Evolutionary conservation across 2,113 vertebrate genomes (phyloP), one percentile per base, ranked within the genome.

Genomic region (Apus apus): DNA sequence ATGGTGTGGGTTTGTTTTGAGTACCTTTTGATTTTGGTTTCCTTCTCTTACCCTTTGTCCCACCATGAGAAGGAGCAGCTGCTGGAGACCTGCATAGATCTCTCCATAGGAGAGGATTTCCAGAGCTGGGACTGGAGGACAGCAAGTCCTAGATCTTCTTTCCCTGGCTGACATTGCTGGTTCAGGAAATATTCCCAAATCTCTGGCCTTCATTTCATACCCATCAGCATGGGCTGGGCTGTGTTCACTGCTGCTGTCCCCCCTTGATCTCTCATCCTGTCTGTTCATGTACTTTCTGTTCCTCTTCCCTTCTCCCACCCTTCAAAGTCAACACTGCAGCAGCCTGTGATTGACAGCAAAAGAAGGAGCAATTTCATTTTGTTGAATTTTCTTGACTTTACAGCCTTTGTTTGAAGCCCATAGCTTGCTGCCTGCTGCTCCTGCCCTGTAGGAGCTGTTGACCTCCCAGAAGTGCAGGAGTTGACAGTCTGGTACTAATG

Each of bases 291-390:
- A 11, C 27, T 65, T 60, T 45, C 20, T 86, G 34, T 84, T 89
- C 54, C 36, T 82, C 62, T 94, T 77, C 54, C 45, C 87, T 87
- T 25, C 80, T 94, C 82, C 72, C 64, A 40, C 92, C 82, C 87
- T 80, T 40, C 83, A 68, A 65, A 93, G 76, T 78, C 94, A 81
- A 71, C 84, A 65, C 68, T 25, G 64, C 89, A 64, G 73, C 70
- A 77, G n/a, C 48, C 50, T 53, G 38, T 38, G 88, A 94, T 46
- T 76, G 88, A 65, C 80, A 73, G 76, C 70, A 75, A 87, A 82
- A 78, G 91, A 46, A 43, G 4, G 10, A 79, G 34, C 0, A 0
- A 14, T 56, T 92, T 87, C n/a, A 66, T 85, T 93, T 58, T 36
- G 13, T 61, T 53, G 18, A 65, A 36, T 26, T 66, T 45, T 50